A percentile compares a stretch with the other conserved stretches of the same genome.
phyloP scores from a whole-genome alignment of 30 jellyfish, hydroid and myxozoan species.

The Pseudorhiza aurosa region DNA sequence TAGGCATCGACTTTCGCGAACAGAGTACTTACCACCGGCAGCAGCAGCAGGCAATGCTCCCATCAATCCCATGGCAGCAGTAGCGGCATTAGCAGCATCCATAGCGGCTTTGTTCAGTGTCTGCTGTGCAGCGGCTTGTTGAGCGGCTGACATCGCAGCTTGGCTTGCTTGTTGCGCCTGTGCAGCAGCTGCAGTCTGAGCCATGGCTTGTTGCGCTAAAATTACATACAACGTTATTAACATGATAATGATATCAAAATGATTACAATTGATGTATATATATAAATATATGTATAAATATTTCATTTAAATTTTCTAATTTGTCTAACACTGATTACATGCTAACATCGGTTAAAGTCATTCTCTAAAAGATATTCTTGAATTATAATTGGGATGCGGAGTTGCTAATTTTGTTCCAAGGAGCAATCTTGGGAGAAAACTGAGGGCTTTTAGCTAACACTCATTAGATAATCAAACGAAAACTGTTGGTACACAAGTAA shows the following conservation, averaged over 20 bases:
- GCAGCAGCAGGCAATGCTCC: conserved; percentile 87
- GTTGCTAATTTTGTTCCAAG: too few relatives aligned
- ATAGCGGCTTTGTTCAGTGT: conserved; percentile 92
- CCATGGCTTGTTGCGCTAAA: conserved; percentile 94
- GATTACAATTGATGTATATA: neutral
- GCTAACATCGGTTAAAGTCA: too few relatives aligned
- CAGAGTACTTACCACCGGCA: neutral
- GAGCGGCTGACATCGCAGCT: conserved; percentile 96
- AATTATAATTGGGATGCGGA: too few relatives aligned
- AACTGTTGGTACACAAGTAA: too few relatives aligned
- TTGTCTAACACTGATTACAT: too few relatives aligned
- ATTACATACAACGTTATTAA: neutral
- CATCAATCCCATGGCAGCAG: conserved; percentile 95
- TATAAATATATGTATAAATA: too few relatives aligned
- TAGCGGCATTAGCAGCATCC: conserved; percentile 98
- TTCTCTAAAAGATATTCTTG: too few relatives aligned
- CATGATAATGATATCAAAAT: neutral
- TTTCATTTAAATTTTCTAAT: too few relatives aligned
- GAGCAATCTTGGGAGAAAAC: too few relatives aligned
- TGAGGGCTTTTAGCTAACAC: too few relatives aligned
- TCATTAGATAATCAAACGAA: too few relatives aligned
- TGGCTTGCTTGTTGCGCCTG: conserved; percentile 95
- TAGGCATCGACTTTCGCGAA: too few relatives aligned
- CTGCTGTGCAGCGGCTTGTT: conserved; percentile 97
- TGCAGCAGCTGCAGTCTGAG: conserved; percentile 90